Percentiles rank a stretch among this genome's conserved stretches.
These are phyloP conservation scores for Ochropleura plecta DNA, from an alignment of 2,888 invertebrate genomes.

Conservation along the genomic window DNA sequence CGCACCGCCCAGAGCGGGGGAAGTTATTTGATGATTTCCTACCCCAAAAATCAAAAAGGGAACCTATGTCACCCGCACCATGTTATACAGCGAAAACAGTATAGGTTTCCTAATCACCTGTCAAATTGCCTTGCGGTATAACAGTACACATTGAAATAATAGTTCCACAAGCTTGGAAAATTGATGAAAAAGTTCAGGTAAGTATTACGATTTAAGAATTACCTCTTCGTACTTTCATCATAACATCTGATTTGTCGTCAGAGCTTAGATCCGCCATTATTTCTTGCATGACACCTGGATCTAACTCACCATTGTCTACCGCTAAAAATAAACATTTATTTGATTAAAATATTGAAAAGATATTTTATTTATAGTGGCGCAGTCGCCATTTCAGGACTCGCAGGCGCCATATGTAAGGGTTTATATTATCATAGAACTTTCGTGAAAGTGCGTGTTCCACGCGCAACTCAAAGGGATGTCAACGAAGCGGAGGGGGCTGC, in stretches of 20 bases:
- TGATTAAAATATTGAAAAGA: background rate
- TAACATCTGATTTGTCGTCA: constrained; percentile 24
- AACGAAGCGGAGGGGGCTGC: too few species aligned
- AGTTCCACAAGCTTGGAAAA: background rate
- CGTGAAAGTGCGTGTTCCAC: too few species aligned
- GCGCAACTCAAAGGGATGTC: too few species aligned
- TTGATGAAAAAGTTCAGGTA: background rate
- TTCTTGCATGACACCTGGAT: constrained; percentile 21
- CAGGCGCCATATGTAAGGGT: background rate
- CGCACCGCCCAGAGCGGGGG: too few species aligned
- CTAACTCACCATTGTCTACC: constrained; percentile 24
- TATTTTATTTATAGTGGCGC: background rate
- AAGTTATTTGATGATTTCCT: too few species aligned
- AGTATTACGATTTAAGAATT: background rate
- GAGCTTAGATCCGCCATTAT: constrained; percentile 18
- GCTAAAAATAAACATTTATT: background rate
- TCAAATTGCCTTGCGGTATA: too few species aligned
- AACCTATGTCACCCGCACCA: too few species aligned
- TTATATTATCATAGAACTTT: too few species aligned
- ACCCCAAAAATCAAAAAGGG: too few species aligned
- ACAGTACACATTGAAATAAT: background rate
- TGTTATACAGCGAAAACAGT: too few species aligned
- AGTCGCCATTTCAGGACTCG: background rate
- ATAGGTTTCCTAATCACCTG: too few species aligned
- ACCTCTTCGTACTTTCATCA: constrained; percentile 36